phyloP scores from a whole-genome alignment of 2,797 vertebrate genomes.

The Spondyliosoma cantharus region DNA sequence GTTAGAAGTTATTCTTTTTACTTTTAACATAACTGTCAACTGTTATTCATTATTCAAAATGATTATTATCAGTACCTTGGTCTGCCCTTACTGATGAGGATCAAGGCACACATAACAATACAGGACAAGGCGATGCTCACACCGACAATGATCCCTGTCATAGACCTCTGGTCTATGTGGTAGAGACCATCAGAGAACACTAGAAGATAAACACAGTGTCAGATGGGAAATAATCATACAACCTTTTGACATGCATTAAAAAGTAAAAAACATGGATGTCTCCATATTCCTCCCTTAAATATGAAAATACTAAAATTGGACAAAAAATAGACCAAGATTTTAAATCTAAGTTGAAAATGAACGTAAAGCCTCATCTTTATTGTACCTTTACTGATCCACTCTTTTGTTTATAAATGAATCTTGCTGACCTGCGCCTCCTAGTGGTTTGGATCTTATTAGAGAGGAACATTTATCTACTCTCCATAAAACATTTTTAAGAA shows the following conservation, averaged over 20 bases:
- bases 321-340: not conserved
- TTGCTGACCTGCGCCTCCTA: not conserved
- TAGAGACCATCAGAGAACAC: conserved; percentile 89
- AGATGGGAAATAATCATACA: conserved; percentile 21
- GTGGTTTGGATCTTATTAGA: conserved; percentile 6
- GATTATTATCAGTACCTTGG: conserved; percentile 84
- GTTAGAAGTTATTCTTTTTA: not conserved
- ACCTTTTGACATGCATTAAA: not conserved
- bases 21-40: not conserved
- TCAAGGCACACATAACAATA: conserved; percentile 93
- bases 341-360: not conserved
- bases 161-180: conserved; percentile 92
- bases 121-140: conserved; percentile 96
- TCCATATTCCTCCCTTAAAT: not conserved
- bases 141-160: conserved; percentile 94
- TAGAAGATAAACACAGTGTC: conserved; percentile 63
- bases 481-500: not conserved
- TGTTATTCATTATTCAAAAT: not conserved
- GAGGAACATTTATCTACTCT: not conserved
- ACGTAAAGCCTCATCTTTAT: not conserved
- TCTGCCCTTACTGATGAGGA: conserved; percentile 92
- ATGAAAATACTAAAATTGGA: not conserved
- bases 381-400: not conserved
- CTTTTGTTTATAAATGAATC: not conserved
- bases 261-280: not conserved